Percentiles rank a stretch among this genome's conserved stretches.
These are phyloP conservation scores for Drosophila putrida DNA, from an alignment of 2,888 invertebrate genomes.

Conservation along the genomic window DNA sequence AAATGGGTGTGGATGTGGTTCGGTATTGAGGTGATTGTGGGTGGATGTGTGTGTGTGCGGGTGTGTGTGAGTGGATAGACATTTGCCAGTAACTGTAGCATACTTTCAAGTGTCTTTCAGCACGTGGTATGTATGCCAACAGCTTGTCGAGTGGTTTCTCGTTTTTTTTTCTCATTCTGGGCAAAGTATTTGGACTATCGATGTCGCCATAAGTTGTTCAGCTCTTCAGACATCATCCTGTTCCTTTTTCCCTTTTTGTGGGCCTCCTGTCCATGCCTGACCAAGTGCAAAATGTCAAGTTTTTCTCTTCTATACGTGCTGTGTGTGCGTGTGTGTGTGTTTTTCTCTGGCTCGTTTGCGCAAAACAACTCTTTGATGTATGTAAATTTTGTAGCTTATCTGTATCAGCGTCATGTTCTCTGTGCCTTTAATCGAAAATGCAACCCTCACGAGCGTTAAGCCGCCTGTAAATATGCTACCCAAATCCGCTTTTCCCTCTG, in stretches of 20 bases:
- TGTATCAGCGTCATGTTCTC: slow-evolving; percentile 54
- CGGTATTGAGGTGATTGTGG: slow-evolving; percentile 32
- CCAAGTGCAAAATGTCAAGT: slow-evolving; percentile 80
- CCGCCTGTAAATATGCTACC: slow-evolving; percentile 54
- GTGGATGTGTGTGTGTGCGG: slow-evolving; percentile 10
- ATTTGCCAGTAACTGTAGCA: slow-evolving; percentile 74
- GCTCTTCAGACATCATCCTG: slow-evolving; percentile 62
- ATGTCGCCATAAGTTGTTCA: slow-evolving; percentile 79
- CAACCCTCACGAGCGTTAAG: slow-evolving; percentile 66
- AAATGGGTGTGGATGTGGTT: slow-evolving; percentile 30
- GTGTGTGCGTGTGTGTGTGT: slow-evolving; percentile 21
- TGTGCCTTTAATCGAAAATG: slow-evolving; percentile 66
- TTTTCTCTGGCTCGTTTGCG: slow-evolving; percentile 32
- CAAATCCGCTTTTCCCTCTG: slow-evolving; percentile 53
- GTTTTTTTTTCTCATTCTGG: slow-evolving; percentile 28
- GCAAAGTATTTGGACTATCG: slow-evolving; percentile 77
- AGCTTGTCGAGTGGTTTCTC: slow-evolving; percentile 82
- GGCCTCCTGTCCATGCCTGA: slow-evolving; percentile 64
- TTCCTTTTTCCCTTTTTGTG: slow-evolving; percentile 17
- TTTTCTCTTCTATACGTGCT: slow-evolving; percentile 28
- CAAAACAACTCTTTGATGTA: slow-evolving; percentile 64
- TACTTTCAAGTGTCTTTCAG: slow-evolving; percentile 76
- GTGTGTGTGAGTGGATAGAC: slow-evolving; percentile 44
- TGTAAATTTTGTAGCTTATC: slow-evolving; percentile 75
- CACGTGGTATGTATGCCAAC: slow-evolving; percentile 78